phyloP scores from a whole-genome alignment of 2,888 invertebrate species.

The Lepas anatifera region DNA sequence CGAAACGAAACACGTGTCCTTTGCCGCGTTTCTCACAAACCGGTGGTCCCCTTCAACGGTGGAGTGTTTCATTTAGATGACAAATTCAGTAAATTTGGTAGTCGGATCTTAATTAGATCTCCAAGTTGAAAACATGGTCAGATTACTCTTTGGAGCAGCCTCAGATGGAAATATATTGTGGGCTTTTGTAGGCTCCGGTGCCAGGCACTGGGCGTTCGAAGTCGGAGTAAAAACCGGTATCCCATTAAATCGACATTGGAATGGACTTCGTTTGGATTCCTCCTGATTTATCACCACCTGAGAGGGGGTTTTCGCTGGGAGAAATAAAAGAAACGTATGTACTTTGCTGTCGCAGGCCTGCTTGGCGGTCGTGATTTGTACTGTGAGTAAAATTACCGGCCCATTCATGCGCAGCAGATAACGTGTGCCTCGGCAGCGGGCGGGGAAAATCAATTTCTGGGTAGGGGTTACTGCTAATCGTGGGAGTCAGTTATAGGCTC shows the following conservation, averaged over 20 bases:
- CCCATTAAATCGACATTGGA: conserved; percentile 6
- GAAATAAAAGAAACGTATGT: conserved; percentile 10
- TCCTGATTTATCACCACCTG: not conserved
- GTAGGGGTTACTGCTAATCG: conserved; percentile 11
- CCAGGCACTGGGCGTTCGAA: not conserved
- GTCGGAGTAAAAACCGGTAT: conserved; percentile 6
- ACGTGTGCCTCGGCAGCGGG: not conserved
- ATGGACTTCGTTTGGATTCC: conserved; percentile 5
- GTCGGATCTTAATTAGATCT: conserved; percentile 6
- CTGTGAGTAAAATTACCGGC: not conserved
- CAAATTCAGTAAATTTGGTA: not conserved
- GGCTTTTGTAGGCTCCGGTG: not conserved
- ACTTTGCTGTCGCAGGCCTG: not conserved
- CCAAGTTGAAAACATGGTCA: not conserved
- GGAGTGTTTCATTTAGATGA: not conserved
- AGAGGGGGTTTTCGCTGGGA: not conserved
- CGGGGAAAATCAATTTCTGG: conserved; percentile 8
- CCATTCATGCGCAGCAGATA: not conserved
- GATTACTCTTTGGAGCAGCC: conserved; percentile 3
- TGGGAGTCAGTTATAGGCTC: not conserved
- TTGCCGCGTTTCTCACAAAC: not conserved
- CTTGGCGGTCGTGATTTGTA: not conserved
- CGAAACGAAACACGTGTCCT: not conserved
- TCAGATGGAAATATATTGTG: conserved; percentile 5
- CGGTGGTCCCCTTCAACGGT: not conserved